Evolutionary conservation across 2,797 vertebrate species (phyloP).

Genomic region (Denticeps clupeoides): DNA sequence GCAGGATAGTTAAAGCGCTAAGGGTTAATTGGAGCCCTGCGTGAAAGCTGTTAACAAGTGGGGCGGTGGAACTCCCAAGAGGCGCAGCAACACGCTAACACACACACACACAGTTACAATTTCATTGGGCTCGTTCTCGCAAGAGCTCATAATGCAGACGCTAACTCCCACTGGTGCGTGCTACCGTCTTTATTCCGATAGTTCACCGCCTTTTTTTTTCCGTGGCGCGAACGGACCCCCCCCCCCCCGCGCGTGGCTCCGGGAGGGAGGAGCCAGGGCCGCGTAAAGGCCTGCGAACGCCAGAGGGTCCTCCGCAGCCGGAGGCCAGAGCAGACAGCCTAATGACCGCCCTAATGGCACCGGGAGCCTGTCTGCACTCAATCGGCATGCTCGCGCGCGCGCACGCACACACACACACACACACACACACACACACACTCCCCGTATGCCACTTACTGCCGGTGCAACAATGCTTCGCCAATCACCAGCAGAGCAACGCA

Average conservation of each 20-base stretch:
- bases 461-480: constrained; percentile 19
- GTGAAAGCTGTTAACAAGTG: constrained; percentile 89
- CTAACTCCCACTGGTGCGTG: no score
- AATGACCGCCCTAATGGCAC: constrained; percentile 41
- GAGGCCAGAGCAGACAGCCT: constrained; percentile 42
- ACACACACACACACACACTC: constrained; percentile 2
- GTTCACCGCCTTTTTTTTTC: no score
- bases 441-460: constrained; percentile 29
- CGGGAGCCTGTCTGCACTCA: constrained; percentile 7
- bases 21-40: constrained; percentile 79
- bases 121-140: constrained; percentile 5
- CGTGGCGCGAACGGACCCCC: no score
- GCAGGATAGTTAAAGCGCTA: constrained; percentile 16
- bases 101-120: constrained; percentile 38
- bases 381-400: no score
- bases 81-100: constrained; percentile 53
- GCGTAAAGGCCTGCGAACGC: constrained; percentile 57
- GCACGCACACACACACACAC: constrained; percentile 5
- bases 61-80: constrained; percentile 76
- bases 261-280: constrained; percentile 43
- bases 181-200: no score
- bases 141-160: no score
- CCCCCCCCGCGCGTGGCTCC: no score
- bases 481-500: no score
- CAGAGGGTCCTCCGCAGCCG: constrained; percentile 47